These are phyloP conservation scores for Nesoenas mayeri DNA, from an alignment of 2,113 vertebrate species.

Conservation along the genomic window DNA sequence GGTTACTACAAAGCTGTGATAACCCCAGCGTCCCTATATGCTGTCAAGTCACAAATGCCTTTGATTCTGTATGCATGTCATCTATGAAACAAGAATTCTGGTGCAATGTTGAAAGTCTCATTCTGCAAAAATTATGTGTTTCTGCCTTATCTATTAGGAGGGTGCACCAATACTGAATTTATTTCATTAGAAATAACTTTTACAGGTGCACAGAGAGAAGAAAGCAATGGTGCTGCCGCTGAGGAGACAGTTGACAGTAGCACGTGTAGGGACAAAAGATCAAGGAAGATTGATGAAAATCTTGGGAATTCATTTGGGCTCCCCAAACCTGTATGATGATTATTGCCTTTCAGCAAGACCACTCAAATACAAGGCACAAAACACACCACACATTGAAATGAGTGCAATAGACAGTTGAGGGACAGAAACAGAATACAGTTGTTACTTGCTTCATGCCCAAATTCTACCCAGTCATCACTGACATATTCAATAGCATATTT, in stretches of 20 bases:
- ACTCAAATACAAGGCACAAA: background rate
- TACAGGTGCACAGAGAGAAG: background rate
- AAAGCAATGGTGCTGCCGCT: background rate
- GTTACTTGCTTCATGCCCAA: background rate
- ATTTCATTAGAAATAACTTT: background rate
- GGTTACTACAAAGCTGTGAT: background rate
- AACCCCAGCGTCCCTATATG: accelerated
- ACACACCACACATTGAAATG: background rate
- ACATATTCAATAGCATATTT: background rate
- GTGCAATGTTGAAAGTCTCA: background rate
- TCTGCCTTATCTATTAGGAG: background rate
- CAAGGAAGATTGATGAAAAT: background rate
- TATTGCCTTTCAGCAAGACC: background rate
- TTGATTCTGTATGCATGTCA: background rate
- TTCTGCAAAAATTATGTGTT: background rate
- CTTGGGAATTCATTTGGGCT: background rate
- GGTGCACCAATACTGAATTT: background rate
- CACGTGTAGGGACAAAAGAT: background rate
- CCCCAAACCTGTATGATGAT: background rate
- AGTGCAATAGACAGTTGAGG: background rate
- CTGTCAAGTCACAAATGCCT: background rate
- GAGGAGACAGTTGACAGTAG: background rate
- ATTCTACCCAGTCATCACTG: background rate
- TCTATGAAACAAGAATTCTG: background rate
- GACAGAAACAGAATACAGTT: background rate